These are phyloP conservation scores for Illadopsis cleaveri DNA, from an alignment of 2,113 vertebrate species.

Conservation along the genomic window DNA sequence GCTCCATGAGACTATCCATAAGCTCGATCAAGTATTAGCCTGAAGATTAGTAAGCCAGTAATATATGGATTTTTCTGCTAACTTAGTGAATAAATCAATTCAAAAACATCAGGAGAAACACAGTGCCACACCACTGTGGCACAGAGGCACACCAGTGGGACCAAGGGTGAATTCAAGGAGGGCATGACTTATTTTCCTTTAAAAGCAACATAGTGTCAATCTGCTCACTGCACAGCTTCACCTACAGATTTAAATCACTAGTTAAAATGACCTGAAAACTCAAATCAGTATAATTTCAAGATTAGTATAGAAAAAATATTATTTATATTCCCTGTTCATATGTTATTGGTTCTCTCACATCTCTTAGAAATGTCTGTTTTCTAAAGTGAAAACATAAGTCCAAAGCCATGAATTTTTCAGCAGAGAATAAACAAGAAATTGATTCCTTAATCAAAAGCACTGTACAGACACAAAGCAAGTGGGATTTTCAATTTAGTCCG, in stretches of 20 bases:
- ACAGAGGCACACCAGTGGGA: background rate
- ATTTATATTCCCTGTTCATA: background rate
- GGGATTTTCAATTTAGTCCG: background rate
- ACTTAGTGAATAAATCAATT: background rate
- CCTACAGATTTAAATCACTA: background rate
- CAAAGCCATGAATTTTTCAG: background rate
- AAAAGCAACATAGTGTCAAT: accelerated
- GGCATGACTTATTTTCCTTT: background rate
- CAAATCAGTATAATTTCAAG: background rate
- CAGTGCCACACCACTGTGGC: too few relatives aligned
- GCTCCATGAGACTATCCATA: background rate
- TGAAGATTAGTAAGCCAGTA: background rate
- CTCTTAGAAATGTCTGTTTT: background rate
- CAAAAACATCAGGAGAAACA: background rate
- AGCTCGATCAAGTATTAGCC: background rate
- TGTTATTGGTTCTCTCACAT: background rate
- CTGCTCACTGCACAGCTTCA: background rate
- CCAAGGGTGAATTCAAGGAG: background rate
- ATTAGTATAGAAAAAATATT: background rate
- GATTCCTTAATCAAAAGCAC: background rate
- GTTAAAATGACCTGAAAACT: background rate
- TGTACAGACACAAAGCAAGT: background rate
- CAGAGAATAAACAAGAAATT: background rate
- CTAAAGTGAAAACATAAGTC: background rate
- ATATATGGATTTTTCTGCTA: background rate